Evolutionary conservation across 2,797 vertebrate genomes (phyloP).

Genomic region (Mus caroli): DNA sequence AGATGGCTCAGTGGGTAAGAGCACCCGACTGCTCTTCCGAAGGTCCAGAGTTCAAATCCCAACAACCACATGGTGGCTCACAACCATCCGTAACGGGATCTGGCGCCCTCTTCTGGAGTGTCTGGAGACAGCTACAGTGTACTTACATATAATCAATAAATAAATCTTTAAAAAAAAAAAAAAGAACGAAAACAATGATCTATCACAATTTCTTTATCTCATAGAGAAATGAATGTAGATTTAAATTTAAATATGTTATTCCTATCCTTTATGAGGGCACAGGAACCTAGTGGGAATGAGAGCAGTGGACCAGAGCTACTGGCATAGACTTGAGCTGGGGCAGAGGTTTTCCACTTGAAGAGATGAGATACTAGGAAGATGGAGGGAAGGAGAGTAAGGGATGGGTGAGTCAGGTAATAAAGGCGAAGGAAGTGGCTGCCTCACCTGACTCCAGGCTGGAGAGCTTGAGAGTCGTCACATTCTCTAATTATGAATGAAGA

Average conservation of each 20-base stretch:
- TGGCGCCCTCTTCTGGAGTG: too few relatives aligned
- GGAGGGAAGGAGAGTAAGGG: neutral
- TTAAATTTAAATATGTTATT: constrained; percentile 31
- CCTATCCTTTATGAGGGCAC: neutral
- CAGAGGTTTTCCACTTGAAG: constrained; percentile 9
- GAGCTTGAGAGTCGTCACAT: neutral
- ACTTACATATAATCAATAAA: too few relatives aligned
- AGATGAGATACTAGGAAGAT: neutral
- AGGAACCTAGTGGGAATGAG: neutral
- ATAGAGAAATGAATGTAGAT: neutral
- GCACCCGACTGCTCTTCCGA: too few relatives aligned
- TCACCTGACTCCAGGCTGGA: neutral
- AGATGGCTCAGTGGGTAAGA: too few relatives aligned
- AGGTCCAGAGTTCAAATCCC: too few relatives aligned
- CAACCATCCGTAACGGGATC: too few relatives aligned
- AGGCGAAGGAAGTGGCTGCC: neutral
- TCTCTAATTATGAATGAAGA: constrained; percentile 18
- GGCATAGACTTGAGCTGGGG: neutral
- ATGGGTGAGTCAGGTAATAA: neutral
- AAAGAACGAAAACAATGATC: neutral
- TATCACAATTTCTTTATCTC: constrained; percentile 26
- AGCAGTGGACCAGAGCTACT: neutral
- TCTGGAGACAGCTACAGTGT: too few relatives aligned
- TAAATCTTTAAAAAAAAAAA: too few relatives aligned
- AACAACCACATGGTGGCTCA: too few relatives aligned